These are phyloP conservation scores for Ptychoptera contaminata DNA, from an alignment of 2,888 invertebrate genomes.

Conservation along the genomic window DNA sequence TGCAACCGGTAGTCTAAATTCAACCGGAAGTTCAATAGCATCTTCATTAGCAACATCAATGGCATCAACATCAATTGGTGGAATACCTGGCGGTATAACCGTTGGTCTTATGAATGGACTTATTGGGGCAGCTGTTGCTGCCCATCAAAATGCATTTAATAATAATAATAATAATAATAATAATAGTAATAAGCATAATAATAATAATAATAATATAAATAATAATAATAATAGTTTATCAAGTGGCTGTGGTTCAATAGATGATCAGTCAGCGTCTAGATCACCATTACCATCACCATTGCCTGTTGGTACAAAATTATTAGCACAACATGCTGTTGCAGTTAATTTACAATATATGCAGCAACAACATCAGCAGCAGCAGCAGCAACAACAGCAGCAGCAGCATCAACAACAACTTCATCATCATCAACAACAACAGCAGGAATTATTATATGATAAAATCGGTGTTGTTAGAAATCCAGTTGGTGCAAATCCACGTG, in stretches of 20 bases:
- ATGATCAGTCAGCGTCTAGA: conserved; percentile 6
- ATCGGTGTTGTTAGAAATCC: conserved; percentile 42
- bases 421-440: conserved; percentile 34
- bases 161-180: no score
- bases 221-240: no score
- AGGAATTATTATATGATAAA: conserved; percentile 24
- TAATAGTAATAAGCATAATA: no score
- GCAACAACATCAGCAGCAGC: conserved; percentile 11
- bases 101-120: no score
- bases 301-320: conserved; percentile 16
- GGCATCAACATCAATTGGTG: conserved; percentile 6
- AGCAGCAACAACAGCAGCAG: conserved; percentile 5
- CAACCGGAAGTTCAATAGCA: conserved; percentile 3
- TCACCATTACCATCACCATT: conserved; percentile 14
- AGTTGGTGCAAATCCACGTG: conserved; percentile 80
- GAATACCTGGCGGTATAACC: neutral
- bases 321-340: conserved; percentile 4
- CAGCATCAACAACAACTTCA: conserved; percentile 25
- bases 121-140: no score
- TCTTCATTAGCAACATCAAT: conserved; percentile 6
- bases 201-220: no score
- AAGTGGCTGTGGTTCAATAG: no score
- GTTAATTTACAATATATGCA: neutral
- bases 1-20: conserved; percentile 2
- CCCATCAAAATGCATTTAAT: no score